phyloP scores from a whole-genome alignment of 2,113 vertebrate genomes.

The Odocoileus hemionus region DNA sequence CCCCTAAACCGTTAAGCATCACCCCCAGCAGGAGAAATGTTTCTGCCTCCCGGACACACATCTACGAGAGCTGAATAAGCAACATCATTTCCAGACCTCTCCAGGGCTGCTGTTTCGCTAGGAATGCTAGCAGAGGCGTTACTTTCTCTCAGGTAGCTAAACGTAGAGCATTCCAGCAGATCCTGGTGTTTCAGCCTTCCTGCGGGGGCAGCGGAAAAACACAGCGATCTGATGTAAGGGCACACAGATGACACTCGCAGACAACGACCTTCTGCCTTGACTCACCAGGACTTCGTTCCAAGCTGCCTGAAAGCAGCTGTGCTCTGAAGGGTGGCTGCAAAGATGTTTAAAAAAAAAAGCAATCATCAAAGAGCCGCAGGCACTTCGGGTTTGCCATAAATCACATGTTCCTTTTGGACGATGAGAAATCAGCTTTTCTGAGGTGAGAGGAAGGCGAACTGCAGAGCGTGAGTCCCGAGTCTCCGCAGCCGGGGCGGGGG shows the following conservation, averaged over 20 bases:
- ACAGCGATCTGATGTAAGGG: not conserved
- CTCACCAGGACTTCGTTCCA: not conserved
- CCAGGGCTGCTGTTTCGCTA: not conserved
- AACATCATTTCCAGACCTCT: not conserved
- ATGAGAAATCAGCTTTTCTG: not conserved
- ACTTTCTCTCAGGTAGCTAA: not conserved
- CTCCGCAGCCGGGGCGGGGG: accelerated
- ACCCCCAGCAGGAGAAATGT: not conserved
- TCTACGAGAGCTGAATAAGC: not conserved
- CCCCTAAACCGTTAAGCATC: not conserved
- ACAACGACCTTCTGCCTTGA: not conserved
- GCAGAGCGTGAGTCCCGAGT: not conserved
- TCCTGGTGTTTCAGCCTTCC: not conserved
- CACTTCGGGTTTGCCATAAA: not conserved
- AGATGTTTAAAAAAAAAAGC: not conserved
- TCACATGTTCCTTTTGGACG: not conserved
- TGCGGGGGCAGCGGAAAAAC: not conserved
- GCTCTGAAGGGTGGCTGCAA: not conserved
- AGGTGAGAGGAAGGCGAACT: not conserved
- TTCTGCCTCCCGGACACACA: not conserved
- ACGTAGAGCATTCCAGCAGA: not conserved
- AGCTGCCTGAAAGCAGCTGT: not conserved
- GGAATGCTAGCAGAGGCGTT: not conserved
- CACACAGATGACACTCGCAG: not conserved
- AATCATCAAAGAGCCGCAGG: not conserved